Conservation (phyloP, 2,797 vertebrate genomes). For the Urocyon cinereoargenteus region DNA sequence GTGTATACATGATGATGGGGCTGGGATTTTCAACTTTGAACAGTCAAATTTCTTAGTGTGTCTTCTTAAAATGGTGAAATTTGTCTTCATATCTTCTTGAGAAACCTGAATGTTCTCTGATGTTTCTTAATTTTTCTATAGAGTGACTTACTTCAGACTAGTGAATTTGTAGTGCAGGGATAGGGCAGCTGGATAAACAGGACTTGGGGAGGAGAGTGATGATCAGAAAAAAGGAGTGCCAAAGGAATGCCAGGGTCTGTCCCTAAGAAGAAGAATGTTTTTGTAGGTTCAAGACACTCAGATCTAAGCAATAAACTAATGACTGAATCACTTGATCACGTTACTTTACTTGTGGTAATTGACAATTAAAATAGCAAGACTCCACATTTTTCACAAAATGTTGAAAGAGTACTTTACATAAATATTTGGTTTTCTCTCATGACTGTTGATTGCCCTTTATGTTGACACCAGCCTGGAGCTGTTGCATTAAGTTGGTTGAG, state of each 20-base stretch:
- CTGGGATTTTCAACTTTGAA: background rate
- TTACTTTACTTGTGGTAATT: background rate
- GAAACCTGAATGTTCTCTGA: background rate
- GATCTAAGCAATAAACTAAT: background rate
- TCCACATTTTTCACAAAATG: background rate
- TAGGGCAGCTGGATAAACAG: rapidly evolving
- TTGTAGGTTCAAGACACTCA: background rate
- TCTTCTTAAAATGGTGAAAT: background rate
- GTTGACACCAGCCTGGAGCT: background rate
- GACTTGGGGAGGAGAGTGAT: background rate
- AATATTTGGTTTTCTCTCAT: background rate
- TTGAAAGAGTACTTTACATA: background rate
- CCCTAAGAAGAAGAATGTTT: background rate
- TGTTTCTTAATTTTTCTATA: background rate
- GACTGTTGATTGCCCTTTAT: background rate
- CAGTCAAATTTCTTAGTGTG: background rate
- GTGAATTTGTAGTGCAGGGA: background rate
- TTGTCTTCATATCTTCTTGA: background rate
- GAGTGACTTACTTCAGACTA: background rate
- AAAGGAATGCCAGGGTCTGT: background rate
- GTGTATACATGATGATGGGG: background rate
- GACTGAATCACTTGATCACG: background rate
- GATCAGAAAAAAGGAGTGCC: background rate
- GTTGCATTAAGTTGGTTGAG: background rate
- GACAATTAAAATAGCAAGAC: background rate